phyloP scores from a whole-genome alignment of 2,797 vertebrate genomes.

The Chaunax sp. region DNA sequence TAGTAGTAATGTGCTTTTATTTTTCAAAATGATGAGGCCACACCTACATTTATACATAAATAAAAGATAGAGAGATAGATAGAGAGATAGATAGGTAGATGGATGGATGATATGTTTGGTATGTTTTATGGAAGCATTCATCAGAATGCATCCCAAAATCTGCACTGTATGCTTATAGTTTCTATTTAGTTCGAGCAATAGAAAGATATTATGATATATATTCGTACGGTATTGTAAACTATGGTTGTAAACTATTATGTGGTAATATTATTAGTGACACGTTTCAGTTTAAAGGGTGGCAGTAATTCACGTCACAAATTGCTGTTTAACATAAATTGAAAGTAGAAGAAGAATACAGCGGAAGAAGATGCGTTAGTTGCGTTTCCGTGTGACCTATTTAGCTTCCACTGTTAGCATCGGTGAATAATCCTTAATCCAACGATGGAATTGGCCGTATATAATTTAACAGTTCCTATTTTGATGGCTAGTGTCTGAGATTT shows the following conservation, averaged over 20 bases:
- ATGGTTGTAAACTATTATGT: too few species aligned
- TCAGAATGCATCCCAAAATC: too few species aligned
- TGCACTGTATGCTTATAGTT: too few species aligned
- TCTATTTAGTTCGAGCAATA: too few species aligned
- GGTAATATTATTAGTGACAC: too few species aligned
- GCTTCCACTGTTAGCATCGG: conserved; percentile 49
- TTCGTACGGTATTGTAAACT: too few species aligned
- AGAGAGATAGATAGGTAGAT: too few species aligned
- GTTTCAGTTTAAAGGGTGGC: conserved; percentile 16
- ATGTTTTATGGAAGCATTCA: too few species aligned
- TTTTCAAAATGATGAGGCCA: neutral
- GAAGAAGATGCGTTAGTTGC: conserved; percentile 59
- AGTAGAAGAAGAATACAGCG: conserved; percentile 63
- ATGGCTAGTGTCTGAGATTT: neutral
- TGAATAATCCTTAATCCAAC: conserved; percentile 21
- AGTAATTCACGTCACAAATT: neutral
- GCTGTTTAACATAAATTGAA: rapidly evolving
- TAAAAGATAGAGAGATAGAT: conserved; percentile 1
- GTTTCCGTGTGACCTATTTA: conserved; percentile 73
- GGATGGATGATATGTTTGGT: too few species aligned
- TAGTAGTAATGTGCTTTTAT: conserved; percentile 23
- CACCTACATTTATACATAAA: neutral
- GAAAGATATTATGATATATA: too few species aligned
- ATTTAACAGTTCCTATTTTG: neutral
- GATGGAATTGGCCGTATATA: conserved; percentile 2